A percentile compares a stretch with the other conserved stretches of the same genome.
Conservation (phyloP, 2,888 invertebrate genomes). For the Drosophila nr. perissopoda region DNA sequence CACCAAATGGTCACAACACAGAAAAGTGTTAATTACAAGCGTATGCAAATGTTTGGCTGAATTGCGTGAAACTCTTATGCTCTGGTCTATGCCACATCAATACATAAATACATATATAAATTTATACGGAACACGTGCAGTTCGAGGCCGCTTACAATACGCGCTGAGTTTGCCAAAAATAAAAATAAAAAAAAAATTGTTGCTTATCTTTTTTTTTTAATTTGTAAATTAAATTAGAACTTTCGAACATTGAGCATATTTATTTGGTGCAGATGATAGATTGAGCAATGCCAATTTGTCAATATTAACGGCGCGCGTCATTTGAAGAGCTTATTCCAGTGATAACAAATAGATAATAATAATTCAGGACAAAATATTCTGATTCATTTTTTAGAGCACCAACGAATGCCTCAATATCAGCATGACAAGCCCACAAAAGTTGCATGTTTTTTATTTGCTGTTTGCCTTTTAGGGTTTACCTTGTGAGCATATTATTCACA, state of each 20-base stretch:
- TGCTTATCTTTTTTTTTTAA: slow-evolving; percentile 2
- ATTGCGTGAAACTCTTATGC: slow-evolving; percentile 16
- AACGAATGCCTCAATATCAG: slow-evolving; percentile 9
- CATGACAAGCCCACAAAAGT: slow-evolving; percentile 25
- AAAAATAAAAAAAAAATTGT: background rate
- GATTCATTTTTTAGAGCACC: slow-evolving; percentile 4
- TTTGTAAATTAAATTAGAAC: slow-evolving; percentile 33
- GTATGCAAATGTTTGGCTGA: slow-evolving; percentile 53
- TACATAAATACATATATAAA: background rate
- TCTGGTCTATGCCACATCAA: slow-evolving; percentile 18
- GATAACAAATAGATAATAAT: slow-evolving; percentile 29
- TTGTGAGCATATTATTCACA: slow-evolving; percentile 12
- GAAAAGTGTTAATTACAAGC: slow-evolving; percentile 66
- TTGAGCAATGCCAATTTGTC: background rate
- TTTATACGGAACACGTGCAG: slow-evolving; percentile 59
- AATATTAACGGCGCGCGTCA: slow-evolving; percentile 14
- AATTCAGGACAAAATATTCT: background rate
- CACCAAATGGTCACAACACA: background rate
- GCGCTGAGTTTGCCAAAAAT: slow-evolving; percentile 50
- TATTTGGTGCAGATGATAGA: background rate
- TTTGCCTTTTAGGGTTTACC: slow-evolving; percentile 21
- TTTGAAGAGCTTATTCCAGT: background rate
- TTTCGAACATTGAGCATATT: slow-evolving; percentile 1
- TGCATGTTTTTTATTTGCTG: background rate
- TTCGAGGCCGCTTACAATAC: slow-evolving; percentile 40